A percentile compares a stretch with the other conserved stretches of the same genome.
phyloP scores from a whole-genome alignment of 2,113 vertebrate species.

The Pungitius pungitius region DNA sequence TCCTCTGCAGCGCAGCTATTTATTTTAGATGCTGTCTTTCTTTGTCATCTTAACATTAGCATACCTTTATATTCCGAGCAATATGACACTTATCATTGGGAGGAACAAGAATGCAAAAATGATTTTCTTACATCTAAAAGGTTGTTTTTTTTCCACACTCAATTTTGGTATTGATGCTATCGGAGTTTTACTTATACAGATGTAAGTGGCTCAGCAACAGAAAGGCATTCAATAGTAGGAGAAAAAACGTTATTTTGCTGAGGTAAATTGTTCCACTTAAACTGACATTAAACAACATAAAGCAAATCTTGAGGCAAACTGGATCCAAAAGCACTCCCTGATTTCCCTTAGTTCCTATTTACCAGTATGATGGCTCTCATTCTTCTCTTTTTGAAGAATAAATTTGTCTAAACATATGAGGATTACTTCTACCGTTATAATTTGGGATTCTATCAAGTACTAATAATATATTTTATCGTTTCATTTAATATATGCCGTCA shows the following conservation, averaged over 20 bases:
- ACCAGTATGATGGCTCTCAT: background rate
- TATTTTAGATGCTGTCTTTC: background rate
- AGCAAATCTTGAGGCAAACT: background rate
- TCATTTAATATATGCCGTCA: background rate
- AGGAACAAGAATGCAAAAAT: background rate
- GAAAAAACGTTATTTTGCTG: background rate
- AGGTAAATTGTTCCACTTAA: background rate
- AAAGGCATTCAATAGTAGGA: background rate
- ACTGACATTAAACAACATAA: background rate
- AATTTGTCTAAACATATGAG: too few species aligned
- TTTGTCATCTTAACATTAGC: background rate
- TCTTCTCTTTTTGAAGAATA: background rate
- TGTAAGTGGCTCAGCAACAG: background rate
- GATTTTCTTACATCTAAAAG: background rate
- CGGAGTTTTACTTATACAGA: background rate
- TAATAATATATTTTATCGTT: too few species aligned
- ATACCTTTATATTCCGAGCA: background rate
- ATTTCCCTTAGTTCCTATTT: conserved; percentile 5
- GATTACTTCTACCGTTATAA: background rate
- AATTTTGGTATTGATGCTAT: background rate
- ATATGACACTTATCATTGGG: background rate
- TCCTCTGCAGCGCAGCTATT: conserved; percentile 17
- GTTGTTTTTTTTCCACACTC: background rate
- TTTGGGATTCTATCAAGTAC: background rate
- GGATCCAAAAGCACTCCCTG: background rate